These are phyloP conservation scores for Telmatherina bonti DNA, from an alignment of 2,797 vertebrate genomes.

Conservation along the genomic window DNA sequence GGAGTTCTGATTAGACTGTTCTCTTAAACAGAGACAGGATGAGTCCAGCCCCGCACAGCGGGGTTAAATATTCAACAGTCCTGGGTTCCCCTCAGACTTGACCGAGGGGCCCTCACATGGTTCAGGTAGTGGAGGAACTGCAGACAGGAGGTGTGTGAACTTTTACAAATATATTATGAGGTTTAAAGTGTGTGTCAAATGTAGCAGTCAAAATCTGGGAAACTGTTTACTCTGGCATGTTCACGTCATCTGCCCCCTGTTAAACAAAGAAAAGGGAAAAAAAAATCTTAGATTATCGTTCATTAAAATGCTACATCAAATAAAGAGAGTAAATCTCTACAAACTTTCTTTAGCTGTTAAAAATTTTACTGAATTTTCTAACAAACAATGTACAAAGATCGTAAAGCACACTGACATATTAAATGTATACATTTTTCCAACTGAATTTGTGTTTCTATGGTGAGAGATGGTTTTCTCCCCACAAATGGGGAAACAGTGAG, in stretches of 20 bases:
- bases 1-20: conserved; percentile 55
- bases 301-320: neutral
- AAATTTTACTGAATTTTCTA: neutral
- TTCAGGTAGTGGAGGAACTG: conserved; percentile 79
- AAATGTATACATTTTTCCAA: neutral
- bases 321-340: neutral
- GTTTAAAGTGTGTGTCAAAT: conserved; percentile 47
- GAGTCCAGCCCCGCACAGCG: conserved; percentile 79
- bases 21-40: conserved; percentile 61
- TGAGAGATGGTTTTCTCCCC: neutral
- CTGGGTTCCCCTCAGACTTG: conserved; percentile 82
- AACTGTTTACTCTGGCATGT: conserved; percentile 62
- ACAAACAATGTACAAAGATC: neutral
- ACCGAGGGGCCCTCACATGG: conserved; percentile 90
- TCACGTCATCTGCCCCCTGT: conserved; percentile 68
- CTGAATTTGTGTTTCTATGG: neutral
- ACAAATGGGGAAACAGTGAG: neutral
- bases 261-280: conserved; percentile 40
- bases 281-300: conserved; percentile 9
- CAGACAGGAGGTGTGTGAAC: conserved; percentile 61
- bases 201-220: conserved; percentile 38
- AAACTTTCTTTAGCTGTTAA: neutral
- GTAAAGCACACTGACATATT: neutral
- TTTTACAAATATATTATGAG: conserved; percentile 35
- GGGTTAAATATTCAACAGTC: conserved; percentile 74